Percentiles rank a stretch among this genome's conserved stretches.
Conservation (phyloP, 2,888 invertebrate species). For the Microctonus hyperodae region DNA sequence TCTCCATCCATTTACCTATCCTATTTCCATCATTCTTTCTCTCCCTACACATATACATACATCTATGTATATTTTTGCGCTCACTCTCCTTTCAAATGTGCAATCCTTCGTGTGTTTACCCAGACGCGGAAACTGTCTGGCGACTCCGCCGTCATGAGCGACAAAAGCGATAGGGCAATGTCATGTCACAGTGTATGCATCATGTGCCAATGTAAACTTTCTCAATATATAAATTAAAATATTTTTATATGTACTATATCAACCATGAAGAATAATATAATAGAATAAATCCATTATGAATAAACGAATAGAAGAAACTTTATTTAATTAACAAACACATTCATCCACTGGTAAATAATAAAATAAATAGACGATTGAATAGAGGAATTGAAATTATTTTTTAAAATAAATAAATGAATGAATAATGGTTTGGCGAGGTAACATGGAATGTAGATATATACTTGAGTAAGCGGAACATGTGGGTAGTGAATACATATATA, state of each 20-base stretch:
- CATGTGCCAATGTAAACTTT: too few species aligned
- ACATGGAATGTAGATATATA: constrained; percentile 4
- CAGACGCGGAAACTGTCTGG: constrained; percentile 58
- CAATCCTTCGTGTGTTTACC: constrained; percentile 51
- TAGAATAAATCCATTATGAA: too few species aligned
- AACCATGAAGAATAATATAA: too few species aligned
- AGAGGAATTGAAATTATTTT: not conserved
- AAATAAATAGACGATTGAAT: not conserved
- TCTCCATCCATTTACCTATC: not conserved
- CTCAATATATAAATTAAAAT: too few species aligned
- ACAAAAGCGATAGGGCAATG: constrained; percentile 48
- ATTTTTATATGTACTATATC: too few species aligned
- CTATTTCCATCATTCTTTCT: too few species aligned
- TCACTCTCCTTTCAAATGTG: not conserved
- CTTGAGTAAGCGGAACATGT: not conserved
- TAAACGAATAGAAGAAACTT: too few species aligned
- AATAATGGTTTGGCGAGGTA: constrained; percentile 12
- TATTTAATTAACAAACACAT: not conserved
- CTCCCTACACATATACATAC: not conserved
- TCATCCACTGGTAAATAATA: too few species aligned
- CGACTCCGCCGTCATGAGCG: constrained; percentile 14
- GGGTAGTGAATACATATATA: not conserved
- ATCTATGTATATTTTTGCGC: too few species aligned
- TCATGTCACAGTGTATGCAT: too few species aligned
- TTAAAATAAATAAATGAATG: not conserved